Percentiles rank a stretch among this genome's conserved stretches.
phyloP scores from a whole-genome alignment of 2,888 invertebrate genomes.

The Thymelicus sylvestris region DNA sequence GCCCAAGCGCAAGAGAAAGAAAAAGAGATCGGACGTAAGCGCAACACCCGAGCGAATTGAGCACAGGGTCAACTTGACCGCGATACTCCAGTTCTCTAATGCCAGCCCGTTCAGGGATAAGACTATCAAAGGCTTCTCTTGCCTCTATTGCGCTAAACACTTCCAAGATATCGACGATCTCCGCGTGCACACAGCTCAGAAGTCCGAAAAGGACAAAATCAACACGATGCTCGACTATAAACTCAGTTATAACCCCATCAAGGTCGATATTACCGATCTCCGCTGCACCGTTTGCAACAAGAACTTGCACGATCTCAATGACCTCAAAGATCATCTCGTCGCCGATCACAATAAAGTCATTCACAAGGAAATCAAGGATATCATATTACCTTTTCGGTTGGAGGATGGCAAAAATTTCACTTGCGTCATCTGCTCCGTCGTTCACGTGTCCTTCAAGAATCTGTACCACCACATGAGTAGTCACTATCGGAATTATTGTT shows the following conservation, averaged over 20 bases:
- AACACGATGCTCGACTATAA: slow-evolving; percentile 78
- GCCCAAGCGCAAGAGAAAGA: slow-evolving; percentile 72
- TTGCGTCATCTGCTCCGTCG: slow-evolving; percentile 72
- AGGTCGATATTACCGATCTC: slow-evolving; percentile 74
- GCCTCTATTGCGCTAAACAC: slow-evolving; percentile 74
- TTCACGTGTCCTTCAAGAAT: slow-evolving; percentile 77
- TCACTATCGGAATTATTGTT: slow-evolving; percentile 78
- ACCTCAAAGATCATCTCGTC: slow-evolving; percentile 71
- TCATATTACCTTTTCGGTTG: slow-evolving; percentile 74
- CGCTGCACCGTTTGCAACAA: slow-evolving; percentile 66
- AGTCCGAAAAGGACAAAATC: slow-evolving; percentile 72
- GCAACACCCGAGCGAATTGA: slow-evolving; percentile 79
- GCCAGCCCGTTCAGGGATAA: slow-evolving; percentile 79
- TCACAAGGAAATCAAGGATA: slow-evolving; percentile 73
- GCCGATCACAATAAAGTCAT: slow-evolving; percentile 68
- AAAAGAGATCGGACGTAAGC: slow-evolving; percentile 72
- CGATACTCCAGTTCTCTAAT: slow-evolving; percentile 78
- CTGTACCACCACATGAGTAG: slow-evolving; percentile 79
- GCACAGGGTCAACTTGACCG: slow-evolving; percentile 77
- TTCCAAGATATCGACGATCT: slow-evolving; percentile 69
- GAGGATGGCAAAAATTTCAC: slow-evolving; percentile 70
- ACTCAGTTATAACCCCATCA: slow-evolving; percentile 78
- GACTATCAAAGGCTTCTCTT: slow-evolving; percentile 75
- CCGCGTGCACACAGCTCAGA: slow-evolving; percentile 66
- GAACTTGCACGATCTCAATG: slow-evolving; percentile 67